phyloP scores from a whole-genome alignment of 1,140 invertebrate species.

The Ladona fulva region DNA sequence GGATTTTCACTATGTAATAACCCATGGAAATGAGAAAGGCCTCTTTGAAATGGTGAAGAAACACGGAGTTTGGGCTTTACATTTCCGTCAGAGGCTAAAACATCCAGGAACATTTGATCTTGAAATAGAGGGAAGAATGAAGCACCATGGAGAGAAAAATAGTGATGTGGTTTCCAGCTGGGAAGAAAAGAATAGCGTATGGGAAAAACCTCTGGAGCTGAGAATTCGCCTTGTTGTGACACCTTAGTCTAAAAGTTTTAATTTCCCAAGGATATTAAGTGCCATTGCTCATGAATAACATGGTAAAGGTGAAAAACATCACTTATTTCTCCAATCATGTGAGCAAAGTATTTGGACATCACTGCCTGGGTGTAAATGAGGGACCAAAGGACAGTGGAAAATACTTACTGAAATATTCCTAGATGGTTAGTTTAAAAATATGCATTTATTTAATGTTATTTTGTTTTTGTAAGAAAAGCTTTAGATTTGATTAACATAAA shows the following conservation, averaged over 20 bases:
- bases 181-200: conserved; percentile 28
- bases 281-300: not conserved
- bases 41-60: conserved; percentile 55
- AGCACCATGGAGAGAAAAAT: conserved; percentile 24
- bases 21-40: conserved; percentile 52
- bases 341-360: not conserved
- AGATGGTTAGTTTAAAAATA: too few species aligned
- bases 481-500: too few species aligned
- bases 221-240: conserved; percentile 40
- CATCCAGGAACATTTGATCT: conserved; percentile 45
- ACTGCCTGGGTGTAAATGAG: not conserved
- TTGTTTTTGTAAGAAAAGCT: too few species aligned
- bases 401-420: not conserved
- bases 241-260: not conserved
- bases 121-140: conserved; percentile 44
- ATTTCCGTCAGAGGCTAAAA: conserved; percentile 49
- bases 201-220: conserved; percentile 47
- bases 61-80: conserved; percentile 51
- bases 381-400: not conserved
- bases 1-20: conserved; percentile 55
- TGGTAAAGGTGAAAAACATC: not conserved
- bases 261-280: conserved; percentile 7
- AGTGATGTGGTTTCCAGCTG: conserved; percentile 26
- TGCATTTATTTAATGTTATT: too few species aligned
- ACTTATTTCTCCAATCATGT: not conserved